These are phyloP conservation scores for Rhagium mordax DNA, from an alignment of 2,888 invertebrate genomes.

Conservation along the genomic window DNA sequence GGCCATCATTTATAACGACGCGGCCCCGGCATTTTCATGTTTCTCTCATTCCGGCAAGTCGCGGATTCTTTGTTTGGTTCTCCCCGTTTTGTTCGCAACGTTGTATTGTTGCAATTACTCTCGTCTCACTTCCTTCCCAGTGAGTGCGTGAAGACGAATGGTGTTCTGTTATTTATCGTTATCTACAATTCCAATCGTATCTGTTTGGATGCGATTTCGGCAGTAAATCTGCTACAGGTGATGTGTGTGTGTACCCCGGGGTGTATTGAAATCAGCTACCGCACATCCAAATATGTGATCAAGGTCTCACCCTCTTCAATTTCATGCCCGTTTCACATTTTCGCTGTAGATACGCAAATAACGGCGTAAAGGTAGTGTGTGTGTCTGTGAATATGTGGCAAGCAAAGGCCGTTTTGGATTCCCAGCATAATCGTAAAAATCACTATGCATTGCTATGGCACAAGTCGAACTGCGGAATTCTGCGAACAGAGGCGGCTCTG, in stretches of 20 bases:
- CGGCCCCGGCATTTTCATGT: slow-evolving; percentile 38
- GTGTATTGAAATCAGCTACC: slow-evolving; percentile 58
- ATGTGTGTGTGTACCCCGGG: slow-evolving; percentile 62
- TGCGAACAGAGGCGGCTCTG: slow-evolving; percentile 55
- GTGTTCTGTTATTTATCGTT: slow-evolving; percentile 59
- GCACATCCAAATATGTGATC: slow-evolving; percentile 43
- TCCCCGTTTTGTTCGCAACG: slow-evolving; percentile 33
- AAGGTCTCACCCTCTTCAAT: slow-evolving; percentile 58
- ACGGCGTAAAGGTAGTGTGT: slow-evolving; percentile 51
- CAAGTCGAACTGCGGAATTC: slow-evolving; percentile 10
- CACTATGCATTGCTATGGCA: slow-evolving; percentile 68
- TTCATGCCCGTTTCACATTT: slow-evolving; percentile 61
- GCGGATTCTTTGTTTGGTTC: slow-evolving; percentile 46
- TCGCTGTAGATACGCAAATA: slow-evolving; percentile 62
- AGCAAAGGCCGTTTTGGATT: slow-evolving; percentile 59
- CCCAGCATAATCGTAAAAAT: slow-evolving; percentile 71
- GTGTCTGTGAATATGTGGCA: slow-evolving; percentile 37
- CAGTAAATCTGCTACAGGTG: slow-evolving; percentile 57
- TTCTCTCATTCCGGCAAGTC: slow-evolving; percentile 27
- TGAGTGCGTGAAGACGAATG: slow-evolving; percentile 52
- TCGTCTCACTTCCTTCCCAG: slow-evolving; percentile 28
- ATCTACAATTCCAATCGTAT: slow-evolving; percentile 58
- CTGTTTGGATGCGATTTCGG: slow-evolving; percentile 55
- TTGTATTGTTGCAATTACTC: slow-evolving; percentile 39
- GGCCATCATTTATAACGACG: slow-evolving; percentile 30